Evolutionary conservation across 2,113 vertebrate species (phyloP).

Genomic region (Monopterus albus): DNA sequence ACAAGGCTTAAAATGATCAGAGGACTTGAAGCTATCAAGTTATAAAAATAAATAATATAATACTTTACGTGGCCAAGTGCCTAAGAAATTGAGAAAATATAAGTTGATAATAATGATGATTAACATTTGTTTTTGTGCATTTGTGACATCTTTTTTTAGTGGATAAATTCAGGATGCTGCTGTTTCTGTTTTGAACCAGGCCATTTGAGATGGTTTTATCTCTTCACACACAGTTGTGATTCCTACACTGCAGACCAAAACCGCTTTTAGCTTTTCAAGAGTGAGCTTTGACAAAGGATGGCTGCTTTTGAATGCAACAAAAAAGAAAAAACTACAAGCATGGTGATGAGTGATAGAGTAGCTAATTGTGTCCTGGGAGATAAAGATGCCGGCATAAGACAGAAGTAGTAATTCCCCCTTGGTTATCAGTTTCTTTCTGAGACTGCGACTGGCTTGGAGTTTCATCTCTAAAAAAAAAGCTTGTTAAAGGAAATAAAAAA

Average conservation of each 20-base stretch:
- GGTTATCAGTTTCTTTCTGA: conserved; percentile 74
- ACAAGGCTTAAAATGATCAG: background rate
- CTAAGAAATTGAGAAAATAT: no score
- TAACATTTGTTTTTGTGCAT: conserved; percentile 37
- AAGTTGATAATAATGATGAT: no score
- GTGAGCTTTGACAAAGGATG: conserved; percentile 46
- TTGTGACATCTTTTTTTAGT: conserved; percentile 27
- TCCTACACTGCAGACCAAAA: conserved; percentile 27
- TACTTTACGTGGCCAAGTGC: background rate
- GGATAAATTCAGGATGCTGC: conserved; percentile 31
- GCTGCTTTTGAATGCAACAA: conserved; percentile 50
- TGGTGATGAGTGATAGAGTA: conserved; percentile 72
- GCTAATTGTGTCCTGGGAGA: conserved; percentile 81
- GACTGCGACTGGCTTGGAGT: conserved; percentile 36
- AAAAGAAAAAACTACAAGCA: conserved; percentile 13
- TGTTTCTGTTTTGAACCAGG: conserved; percentile 52
- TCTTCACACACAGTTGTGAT: conserved; percentile 44
- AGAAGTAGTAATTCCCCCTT: conserved; percentile 60
- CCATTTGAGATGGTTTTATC: conserved; percentile 53
- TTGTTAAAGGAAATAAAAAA: conserved; percentile 78
- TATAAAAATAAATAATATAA: background rate
- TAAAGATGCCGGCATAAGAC: conserved; percentile 52
- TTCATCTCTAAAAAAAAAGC: conserved; percentile 65
- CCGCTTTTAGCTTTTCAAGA: conserved; percentile 57
- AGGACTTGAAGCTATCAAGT: background rate